These are phyloP conservation scores for Prosopocoilus inquinatus DNA, from an alignment of 2,888 invertebrate genomes.

Conservation along the genomic window DNA sequence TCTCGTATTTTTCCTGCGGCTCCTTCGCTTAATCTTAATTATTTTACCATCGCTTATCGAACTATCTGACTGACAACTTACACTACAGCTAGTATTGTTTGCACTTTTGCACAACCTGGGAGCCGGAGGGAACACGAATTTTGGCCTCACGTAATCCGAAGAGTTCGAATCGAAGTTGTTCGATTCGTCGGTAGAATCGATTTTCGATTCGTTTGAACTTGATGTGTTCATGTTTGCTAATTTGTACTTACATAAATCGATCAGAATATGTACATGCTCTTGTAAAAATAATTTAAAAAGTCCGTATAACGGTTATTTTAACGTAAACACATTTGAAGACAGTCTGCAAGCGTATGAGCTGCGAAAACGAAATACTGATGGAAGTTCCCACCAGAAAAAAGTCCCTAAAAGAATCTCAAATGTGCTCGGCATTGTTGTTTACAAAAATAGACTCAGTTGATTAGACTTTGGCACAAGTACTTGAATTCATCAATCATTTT, in stretches of 20 bases:
- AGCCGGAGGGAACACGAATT: slow-evolving; percentile 23
- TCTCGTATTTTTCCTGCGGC: slow-evolving; percentile 22
- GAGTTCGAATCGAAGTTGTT: slow-evolving; percentile 16
- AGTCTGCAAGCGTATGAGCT: too few relatives aligned
- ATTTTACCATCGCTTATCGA: slow-evolving; percentile 31
- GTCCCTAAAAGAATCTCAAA: too few relatives aligned
- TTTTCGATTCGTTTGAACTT: slow-evolving; percentile 19
- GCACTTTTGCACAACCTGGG: slow-evolving; percentile 37
- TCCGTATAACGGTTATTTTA: too few relatives aligned
- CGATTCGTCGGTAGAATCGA: slow-evolving; percentile 18
- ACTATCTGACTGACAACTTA: slow-evolving; percentile 38
- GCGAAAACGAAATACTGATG: too few relatives aligned
- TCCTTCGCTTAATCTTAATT: slow-evolving; percentile 22
- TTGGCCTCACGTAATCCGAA: slow-evolving; percentile 8
- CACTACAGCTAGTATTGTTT: slow-evolving; percentile 37
- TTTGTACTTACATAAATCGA: not conserved
- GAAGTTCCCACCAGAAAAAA: too few relatives aligned
- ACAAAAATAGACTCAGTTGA: too few relatives aligned
- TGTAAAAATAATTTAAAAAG: too few relatives aligned
- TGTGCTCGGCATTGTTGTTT: too few relatives aligned
- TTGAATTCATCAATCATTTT: too few relatives aligned
- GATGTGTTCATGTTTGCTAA: not conserved
- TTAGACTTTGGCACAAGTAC: too few relatives aligned
- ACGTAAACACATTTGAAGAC: too few relatives aligned
- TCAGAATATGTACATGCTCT: too few relatives aligned